A percentile compares a stretch with the other conserved stretches of the same genome.
These are phyloP conservation scores for Amphimallon solstitiale DNA, from an alignment of 2,888 invertebrate species.

Conservation along the genomic window DNA sequence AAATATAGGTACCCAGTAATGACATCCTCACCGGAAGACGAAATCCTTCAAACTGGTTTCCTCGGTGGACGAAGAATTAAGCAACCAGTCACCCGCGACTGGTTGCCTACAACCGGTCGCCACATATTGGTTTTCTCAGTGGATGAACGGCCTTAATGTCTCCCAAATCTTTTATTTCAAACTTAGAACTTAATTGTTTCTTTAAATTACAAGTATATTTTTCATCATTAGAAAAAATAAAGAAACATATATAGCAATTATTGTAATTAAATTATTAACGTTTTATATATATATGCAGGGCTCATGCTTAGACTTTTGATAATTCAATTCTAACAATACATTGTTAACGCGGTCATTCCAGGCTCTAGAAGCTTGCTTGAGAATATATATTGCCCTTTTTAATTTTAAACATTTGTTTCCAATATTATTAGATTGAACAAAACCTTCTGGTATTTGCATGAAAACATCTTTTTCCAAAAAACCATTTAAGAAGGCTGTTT, in stretches of 20 bases:
- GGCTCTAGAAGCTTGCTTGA: conserved; percentile 38
- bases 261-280: conserved; percentile 22
- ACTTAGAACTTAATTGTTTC: conserved; percentile 39
- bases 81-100: too few relatives aligned
- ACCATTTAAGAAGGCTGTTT: conserved; percentile 51
- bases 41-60: too few relatives aligned
- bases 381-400: conserved; percentile 37
- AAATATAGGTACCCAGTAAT: too few relatives aligned
- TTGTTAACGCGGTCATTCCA: conserved; percentile 40
- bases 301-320: conserved; percentile 39
- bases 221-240: conserved; percentile 34
- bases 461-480: conserved; percentile 45
- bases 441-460: conserved; percentile 46
- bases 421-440: conserved; percentile 14
- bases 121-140: too few relatives aligned
- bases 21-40: too few relatives aligned
- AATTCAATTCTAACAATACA: conserved; percentile 35
- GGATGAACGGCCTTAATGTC: too few relatives aligned
- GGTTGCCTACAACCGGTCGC: too few relatives aligned
- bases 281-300: conserved; percentile 39
- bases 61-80: too few relatives aligned
- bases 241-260: conserved; percentile 41
- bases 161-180: conserved; percentile 48
- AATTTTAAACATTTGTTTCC: conserved; percentile 39
- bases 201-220: conserved; percentile 31